Base-by-base conservation (phyloP, 2,113 vertebrate species). In the Osmerus mordax region DNA sequence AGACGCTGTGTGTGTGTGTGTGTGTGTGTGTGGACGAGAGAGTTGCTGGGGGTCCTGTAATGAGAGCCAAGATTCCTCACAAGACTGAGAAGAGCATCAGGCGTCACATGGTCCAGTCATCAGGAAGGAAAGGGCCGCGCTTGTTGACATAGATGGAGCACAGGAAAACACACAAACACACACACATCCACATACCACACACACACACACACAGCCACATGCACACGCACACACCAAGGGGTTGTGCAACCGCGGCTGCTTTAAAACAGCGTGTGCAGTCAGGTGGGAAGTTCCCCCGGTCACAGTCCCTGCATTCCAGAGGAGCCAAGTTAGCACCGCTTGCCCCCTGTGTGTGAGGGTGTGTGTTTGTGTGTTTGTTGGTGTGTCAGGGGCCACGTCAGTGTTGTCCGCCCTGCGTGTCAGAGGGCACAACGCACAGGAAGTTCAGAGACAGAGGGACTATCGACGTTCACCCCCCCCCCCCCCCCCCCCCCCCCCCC, bases 201-300 rank as follows among this genome's bases (percentile, higher is more conserved):
- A 67, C 21, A 21, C 21, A 21, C 4, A 36, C 60, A 73, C 51
- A 60, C 62, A 56, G 25, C 21, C 52, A 41, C 15, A 72, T 71
- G 70, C 54, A 76, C 63, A 74, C 64, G 69, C 4, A 70, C 67
- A 61, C 5, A 51, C n/a, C 16, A 36, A 32, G 69, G 29, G 70
- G 54, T 71, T 68, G 58, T 66, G 75, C 9, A 75, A 80, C 65
- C 69, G 76, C 16, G 28, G 74, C 56, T 11, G 62, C 64, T 80
- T 80, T 73, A 74, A 83, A 83, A 77, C 76, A 84, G 78, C 7
- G 41, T 72, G 72, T 78, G 73, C 69, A 71, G 80, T 84, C 89
- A 84, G 87, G 84, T 80, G 86, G 87, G 87, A 87, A 84, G 82
- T 87, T 78, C 76, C 79, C 52, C 65, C 2, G 67, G 23, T 82